Percentiles rank a stretch among this genome's conserved stretches.
Evolutionary conservation across 2,797 vertebrate genomes (phyloP).

Genomic region (Nothura maculosa): DNA sequence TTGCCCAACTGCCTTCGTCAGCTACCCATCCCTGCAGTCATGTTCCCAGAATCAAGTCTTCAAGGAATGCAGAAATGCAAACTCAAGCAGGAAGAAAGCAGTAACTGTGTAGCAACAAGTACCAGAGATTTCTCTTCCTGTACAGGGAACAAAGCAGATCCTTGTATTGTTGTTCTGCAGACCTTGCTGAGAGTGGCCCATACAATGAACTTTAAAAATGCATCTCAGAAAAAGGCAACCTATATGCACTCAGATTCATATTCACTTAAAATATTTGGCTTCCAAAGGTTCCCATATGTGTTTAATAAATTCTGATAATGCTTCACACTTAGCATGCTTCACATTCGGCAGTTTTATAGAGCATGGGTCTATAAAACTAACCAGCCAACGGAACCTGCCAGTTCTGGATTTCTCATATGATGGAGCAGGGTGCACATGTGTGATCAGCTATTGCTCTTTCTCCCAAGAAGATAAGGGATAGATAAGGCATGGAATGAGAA

Average conservation of each 20-base stretch:
- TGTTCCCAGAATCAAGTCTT: not conserved
- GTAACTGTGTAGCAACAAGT: fast-evolving
- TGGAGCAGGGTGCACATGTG: fast-evolving
- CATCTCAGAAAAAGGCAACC: not conserved
- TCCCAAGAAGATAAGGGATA: not conserved
- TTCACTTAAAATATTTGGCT: not conserved
- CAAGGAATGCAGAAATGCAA: not conserved
- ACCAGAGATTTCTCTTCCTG: fast-evolving
- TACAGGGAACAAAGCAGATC: not conserved
- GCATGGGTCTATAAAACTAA: not conserved
- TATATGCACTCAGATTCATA: not conserved
- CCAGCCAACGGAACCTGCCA: not conserved
- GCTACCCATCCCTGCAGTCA: not conserved
- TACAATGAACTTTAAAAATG: not conserved
- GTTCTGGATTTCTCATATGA: not conserved
- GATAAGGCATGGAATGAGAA: not conserved
- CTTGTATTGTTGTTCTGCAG: not conserved
- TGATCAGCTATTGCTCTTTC: not conserved
- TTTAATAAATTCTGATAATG: not conserved
- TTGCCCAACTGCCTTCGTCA: not conserved
- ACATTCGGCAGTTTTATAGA: not conserved
- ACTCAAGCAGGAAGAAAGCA: not conserved
- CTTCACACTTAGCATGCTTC: not conserved
- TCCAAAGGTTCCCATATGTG: not conserved
- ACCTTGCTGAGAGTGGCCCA: fast-evolving